Conservation (phyloP, 2,797 vertebrate genomes). For the Sebastiscus tertius region DNA sequence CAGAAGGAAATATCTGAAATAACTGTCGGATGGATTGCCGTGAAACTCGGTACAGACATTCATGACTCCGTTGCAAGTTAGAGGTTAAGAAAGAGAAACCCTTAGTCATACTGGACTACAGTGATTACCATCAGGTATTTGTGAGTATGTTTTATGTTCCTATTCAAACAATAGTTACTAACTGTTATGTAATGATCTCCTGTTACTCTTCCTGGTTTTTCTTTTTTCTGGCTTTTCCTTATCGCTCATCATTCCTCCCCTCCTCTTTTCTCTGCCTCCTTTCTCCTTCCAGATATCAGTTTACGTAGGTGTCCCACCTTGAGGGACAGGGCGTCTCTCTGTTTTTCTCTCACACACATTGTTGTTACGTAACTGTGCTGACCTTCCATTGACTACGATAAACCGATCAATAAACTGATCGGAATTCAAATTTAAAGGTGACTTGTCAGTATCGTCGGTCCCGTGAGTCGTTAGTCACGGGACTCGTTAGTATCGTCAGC, state of each 20-base stretch:
- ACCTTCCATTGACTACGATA: slow-evolving; percentile 4
- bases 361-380: slow-evolving; percentile 37
- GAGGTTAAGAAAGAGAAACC: neutral
- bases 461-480: too few relatives aligned
- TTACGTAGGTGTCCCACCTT: slow-evolving; percentile 41
- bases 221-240: neutral
- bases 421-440: neutral
- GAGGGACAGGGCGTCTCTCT: slow-evolving; percentile 24
- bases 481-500: too few relatives aligned
- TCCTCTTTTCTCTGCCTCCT: slow-evolving; percentile 2
- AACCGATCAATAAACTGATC: neutral
- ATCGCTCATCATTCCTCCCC: neutral
- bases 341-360: slow-evolving; percentile 20
- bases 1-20: neutral
- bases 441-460: too few relatives aligned
- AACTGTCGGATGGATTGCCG: neutral
- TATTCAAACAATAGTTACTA: neutral
- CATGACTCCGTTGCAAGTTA: neutral
- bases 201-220: slow-evolving; percentile 26
- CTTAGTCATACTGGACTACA: neutral
- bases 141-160: slow-evolving; percentile 4
- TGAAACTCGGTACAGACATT: neutral
- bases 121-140: slow-evolving; percentile 18
- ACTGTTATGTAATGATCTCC: slow-evolving; percentile 32
- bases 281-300: slow-evolving; percentile 35